Evolutionary conservation across 2,888 invertebrate genomes (phyloP), one percentile per base, ranked within the genome.

Genomic region (Amblyteles armatorius): DNA sequence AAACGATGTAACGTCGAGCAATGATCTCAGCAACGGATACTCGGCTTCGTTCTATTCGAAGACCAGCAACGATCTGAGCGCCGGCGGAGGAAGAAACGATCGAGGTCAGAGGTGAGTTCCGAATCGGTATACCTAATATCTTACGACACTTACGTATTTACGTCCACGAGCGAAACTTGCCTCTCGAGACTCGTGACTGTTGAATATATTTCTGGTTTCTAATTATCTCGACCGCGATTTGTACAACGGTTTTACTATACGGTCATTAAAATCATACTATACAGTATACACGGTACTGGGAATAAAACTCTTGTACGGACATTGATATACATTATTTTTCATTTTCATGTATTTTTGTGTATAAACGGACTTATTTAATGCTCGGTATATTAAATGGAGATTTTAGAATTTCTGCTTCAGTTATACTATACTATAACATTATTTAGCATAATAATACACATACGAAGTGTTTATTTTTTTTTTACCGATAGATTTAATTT

Each of bases 41-140:
- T 82, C 90, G 19, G 87, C 91, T 40, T 89, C 89, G 78, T 85
- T 91, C 82, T 92, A 91, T 78, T 90, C 90, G 36, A 92, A 93
- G 88, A 91, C 90, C 55, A 91, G 88, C 84, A 86, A 89, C 76
- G 92, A 93, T 82, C 86, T 92, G 40, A 91, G 92, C 79, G 84
- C 82, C 26, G 88, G 89, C 36, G 84, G 85, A 9, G 71, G 88
- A 13, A 85, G 67, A 50, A 82, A 83, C 81, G 83, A 73, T 81
- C 86, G 77, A 55, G 81, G 76, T 76, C 84, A 85, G 3, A 90
- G 90, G 88, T 91, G 88, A 86, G 82, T 52, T 48, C 16, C 60
- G 74, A 79, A 84, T 82, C 52, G 71, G 78, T 78, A 44, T 44
- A 22, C 60, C 19, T 44, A 55, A 55, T 80, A 74, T 86, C 79